phyloP scores from a whole-genome alignment of 2,888 invertebrate genomes.

The Gandaritis pyraliata region DNA sequence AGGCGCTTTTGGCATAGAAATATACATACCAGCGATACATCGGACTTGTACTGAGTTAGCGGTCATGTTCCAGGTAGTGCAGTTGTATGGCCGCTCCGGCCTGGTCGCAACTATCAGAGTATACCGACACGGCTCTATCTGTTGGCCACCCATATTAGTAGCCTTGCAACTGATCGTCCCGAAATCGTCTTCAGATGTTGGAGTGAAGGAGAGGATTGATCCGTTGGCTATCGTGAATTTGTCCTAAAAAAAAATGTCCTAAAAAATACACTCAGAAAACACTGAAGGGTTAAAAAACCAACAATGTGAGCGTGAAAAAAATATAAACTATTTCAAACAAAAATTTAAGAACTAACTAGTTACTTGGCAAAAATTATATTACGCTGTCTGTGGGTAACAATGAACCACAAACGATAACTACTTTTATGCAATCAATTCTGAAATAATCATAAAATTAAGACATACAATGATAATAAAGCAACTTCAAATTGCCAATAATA shows the following conservation, averaged over 20 bases:
- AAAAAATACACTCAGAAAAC: not conserved
- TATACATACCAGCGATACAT: conserved; percentile 83
- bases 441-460: too few species aligned
- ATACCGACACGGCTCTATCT: conserved; percentile 89
- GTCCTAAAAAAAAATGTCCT: conserved; percentile 59
- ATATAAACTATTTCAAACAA: too few species aligned
- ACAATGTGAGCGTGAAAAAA: too few species aligned
- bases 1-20: too few species aligned
- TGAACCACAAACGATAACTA: too few species aligned
- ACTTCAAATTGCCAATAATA: too few species aligned
- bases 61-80: conserved; percentile 90
- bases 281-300: too few species aligned
- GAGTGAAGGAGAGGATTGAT: conserved; percentile 90
- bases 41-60: conserved; percentile 90
- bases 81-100: conserved; percentile 86
- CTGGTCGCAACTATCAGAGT: conserved; percentile 68
- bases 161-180: conserved; percentile 91
- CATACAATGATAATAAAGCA: too few species aligned
- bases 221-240: conserved; percentile 83
- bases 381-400: too few species aligned
- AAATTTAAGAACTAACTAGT: too few species aligned
- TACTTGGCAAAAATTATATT: too few species aligned
- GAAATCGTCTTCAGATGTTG: conserved; percentile 90
- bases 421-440: too few species aligned
- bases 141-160: conserved; percentile 88